A percentile compares a stretch with the other conserved stretches of the same genome.
Evolutionary conservation across 2,113 vertebrate species (phyloP).

Genomic region (Cisticola juncidis): DNA sequence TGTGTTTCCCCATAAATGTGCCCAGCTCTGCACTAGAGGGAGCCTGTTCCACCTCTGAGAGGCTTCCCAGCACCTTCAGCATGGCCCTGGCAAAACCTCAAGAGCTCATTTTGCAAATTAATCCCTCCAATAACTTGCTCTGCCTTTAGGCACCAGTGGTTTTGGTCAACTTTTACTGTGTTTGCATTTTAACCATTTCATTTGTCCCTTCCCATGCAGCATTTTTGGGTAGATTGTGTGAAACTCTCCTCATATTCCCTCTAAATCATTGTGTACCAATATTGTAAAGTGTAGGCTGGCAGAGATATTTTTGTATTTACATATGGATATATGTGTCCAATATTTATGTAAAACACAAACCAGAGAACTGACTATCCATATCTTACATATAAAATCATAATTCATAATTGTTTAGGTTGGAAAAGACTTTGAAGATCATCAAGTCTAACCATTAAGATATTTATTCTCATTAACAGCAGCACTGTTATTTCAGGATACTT

Average conservation of each 20-base stretch:
- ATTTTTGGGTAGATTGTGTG: neutral
- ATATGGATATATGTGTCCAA: accelerated
- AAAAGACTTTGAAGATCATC: neutral
- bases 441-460: neutral
- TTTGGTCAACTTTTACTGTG: accelerated
- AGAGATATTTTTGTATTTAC: accelerated
- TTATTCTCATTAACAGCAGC: neutral
- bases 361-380: neutral
- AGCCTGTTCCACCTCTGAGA: neutral
- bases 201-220: neutral
- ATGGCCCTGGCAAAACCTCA: accelerated
- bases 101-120: neutral
- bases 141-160: neutral
- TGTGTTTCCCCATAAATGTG: neutral
- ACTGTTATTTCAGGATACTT: neutral
- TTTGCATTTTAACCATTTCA: neutral
- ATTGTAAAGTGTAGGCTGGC: neutral
- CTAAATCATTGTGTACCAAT: neutral
- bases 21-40: accelerated
- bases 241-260: neutral
- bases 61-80: neutral
- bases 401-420: too few species aligned
- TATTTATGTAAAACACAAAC: neutral
- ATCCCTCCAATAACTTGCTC: neutral
- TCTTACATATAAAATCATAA: accelerated